Evolutionary conservation across 2,797 vertebrate genomes (phyloP).

Genomic region (Lemur catta): DNA sequence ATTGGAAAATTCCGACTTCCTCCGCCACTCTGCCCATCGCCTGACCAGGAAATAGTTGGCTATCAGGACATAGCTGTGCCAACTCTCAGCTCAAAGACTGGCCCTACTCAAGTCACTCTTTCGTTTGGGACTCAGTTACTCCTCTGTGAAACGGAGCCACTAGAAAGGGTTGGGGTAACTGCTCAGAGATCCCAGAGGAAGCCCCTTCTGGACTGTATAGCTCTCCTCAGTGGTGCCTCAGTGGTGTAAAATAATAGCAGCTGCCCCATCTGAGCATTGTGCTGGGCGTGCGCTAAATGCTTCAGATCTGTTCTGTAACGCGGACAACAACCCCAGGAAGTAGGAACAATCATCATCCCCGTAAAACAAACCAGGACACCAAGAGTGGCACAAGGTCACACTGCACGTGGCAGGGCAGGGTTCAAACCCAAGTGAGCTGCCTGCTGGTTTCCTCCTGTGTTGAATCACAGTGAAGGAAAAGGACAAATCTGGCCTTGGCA

Average conservation of each 20-base stretch:
- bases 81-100: neutral
- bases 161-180: no score
- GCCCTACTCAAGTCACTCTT: neutral
- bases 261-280: neutral
- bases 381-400: neutral
- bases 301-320: fast-evolving
- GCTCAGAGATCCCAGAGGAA: neutral
- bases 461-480: neutral
- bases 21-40: neutral
- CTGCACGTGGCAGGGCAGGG: neutral
- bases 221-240: neutral
- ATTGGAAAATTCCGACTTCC: neutral
- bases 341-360: neutral
- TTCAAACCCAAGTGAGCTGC: neutral
- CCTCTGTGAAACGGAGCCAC: neutral
- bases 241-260: no score
- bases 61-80: neutral
- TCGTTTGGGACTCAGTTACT: neutral
- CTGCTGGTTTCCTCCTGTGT: neutral
- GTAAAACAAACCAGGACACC: neutral
- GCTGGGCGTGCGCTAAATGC: neutral
- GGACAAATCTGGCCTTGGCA: neutral
- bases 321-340: neutral
- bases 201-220: no score
- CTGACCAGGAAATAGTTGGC: no score